phyloP scores from a whole-genome alignment of 1,140 invertebrate species.

The Myzus persicae region DNA sequence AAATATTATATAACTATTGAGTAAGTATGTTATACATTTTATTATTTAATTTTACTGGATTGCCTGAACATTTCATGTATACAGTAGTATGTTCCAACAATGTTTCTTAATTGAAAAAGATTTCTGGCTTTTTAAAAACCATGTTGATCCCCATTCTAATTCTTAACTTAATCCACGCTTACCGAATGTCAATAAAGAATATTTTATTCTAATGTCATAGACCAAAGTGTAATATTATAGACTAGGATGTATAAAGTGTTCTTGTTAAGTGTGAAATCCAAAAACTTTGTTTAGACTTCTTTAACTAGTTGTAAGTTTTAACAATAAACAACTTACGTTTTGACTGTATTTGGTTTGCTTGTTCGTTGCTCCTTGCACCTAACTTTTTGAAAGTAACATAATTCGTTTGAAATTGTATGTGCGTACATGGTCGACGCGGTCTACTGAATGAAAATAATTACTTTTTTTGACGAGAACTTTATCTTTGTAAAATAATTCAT shows the following conservation, averaged over 20 bases:
- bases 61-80: neutral
- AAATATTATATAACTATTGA: neutral
- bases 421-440: neutral
- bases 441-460: slow-evolving; percentile 22
- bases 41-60: neutral
- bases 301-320: slow-evolving; percentile 19
- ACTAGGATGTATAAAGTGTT: neutral
- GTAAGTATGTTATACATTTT: neutral
- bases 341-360: neutral
- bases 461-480: neutral
- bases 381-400: slow-evolving; percentile 25
- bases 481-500: neutral
- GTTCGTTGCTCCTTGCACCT: neutral
- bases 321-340: slow-evolving; percentile 32
- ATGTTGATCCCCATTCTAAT: neutral
- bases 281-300: neutral
- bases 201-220: neutral
- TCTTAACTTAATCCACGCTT: neutral
- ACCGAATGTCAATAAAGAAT: neutral
- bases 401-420: neutral
- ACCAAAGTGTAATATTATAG: neutral
- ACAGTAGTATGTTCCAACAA: neutral
- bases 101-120: neutral
- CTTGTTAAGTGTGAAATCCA: neutral
- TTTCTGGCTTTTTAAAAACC: neutral